Evolutionary conservation across 1,140 invertebrate genomes (phyloP), one percentile per base, ranked within the genome.

Genomic region (Dinoponera quadriceps): DNA sequence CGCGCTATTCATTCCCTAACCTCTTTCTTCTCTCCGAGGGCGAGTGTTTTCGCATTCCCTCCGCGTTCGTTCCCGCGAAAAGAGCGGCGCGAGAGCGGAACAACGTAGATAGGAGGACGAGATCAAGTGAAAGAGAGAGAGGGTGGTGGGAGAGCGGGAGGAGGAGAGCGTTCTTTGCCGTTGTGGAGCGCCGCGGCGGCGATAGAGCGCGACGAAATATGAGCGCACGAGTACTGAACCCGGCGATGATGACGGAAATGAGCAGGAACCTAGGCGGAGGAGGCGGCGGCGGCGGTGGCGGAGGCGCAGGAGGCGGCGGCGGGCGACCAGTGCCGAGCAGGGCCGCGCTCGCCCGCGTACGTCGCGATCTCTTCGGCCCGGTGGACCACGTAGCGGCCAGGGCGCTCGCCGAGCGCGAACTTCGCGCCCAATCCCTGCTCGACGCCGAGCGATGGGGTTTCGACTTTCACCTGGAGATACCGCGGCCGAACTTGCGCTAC

Each of bases 331-430:
- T 81, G 13, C 93, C 94, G 63, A 92, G 83, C 71, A 89, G 89
- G 11, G 93, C 92, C 14, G 92, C 92, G 0, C 83, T 94, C 3
- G 93, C 93, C 0, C 91, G 93, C 16, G 94, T 95, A 3, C 89
- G 94, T 13, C 91, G 94, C 80, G 94, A 94, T 84, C 88, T 95
- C n/a, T 95, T 95, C 83, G 95, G 95, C 0, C 95, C 95, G 3
- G 94, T 95, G 3, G 94, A 95, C 86, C 95, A 95, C 83, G 94
- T 93, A 13, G 95, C 95, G 4, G 93, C 93, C 7, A 88, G 91
- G 0, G 92, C 92, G 0, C 90, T 95, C 27, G 94, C 94, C 1
- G 93, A 95, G 49, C 86, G 91, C 1, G 94, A 95, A 81, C 81
- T 95, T 13, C 86, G 86, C 20, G 92, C 93, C 18, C 94, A 95